These are phyloP conservation scores for Heteronetta atricapilla DNA, from an alignment of 2,113 vertebrate genomes.

Conservation along the genomic window DNA sequence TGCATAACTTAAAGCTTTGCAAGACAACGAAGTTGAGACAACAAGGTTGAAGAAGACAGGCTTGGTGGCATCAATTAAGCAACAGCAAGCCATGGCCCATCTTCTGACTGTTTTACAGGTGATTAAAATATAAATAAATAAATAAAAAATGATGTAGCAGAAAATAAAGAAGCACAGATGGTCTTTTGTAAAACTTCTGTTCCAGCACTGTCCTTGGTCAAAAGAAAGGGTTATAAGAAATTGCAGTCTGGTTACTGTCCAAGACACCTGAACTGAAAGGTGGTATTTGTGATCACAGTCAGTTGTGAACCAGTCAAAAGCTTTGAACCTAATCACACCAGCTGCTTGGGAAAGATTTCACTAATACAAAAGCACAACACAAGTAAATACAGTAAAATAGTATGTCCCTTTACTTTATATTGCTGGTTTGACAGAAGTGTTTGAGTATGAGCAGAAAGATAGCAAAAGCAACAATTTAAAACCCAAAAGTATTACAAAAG, in stretches of 20 bases:
- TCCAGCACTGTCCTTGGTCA: background rate
- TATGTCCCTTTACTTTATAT: background rate
- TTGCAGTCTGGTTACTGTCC: background rate
- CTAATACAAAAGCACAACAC: background rate
- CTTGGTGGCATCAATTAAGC: background rate
- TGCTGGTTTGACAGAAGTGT: background rate
- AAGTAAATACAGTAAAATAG: background rate
- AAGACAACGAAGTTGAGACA: conserved; percentile 23
- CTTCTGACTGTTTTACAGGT: background rate
- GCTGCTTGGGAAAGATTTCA: background rate
- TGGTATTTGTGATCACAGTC: background rate
- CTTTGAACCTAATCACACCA: background rate
- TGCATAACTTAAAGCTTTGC: background rate
- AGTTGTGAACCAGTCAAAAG: background rate
- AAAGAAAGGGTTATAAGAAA: background rate
- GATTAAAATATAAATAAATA: too few species aligned
- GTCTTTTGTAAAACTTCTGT: background rate
- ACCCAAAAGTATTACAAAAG: background rate
- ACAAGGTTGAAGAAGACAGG: background rate
- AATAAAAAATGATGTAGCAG: background rate
- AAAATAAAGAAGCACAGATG: background rate
- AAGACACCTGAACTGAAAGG: background rate
- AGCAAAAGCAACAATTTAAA: background rate
- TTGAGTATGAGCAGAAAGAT: background rate
- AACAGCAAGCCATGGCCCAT: background rate